These are phyloP conservation scores for Tetranychus urticae DNA, from an alignment of 1,140 invertebrate genomes.

Conservation along the genomic window DNA sequence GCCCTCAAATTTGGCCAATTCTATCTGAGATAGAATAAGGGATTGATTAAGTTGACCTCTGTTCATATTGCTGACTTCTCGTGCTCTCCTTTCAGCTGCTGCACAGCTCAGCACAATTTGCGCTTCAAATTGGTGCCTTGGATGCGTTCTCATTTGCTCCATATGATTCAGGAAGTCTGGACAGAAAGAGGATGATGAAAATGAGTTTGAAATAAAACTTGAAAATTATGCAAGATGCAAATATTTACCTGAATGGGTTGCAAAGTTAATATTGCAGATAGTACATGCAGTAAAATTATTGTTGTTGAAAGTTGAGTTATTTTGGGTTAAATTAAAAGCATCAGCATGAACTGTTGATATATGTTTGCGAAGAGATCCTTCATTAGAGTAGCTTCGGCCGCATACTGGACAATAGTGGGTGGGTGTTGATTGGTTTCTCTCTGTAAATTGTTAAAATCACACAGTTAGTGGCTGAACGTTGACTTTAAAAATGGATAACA, in stretches of 20 bases:
- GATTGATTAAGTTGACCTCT: background rate
- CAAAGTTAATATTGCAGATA: conserved; percentile 76
- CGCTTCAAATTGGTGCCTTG: conserved; percentile 80
- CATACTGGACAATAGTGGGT: conserved; percentile 82
- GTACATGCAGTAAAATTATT: conserved; percentile 34
- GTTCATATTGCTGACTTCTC: conserved; percentile 26
- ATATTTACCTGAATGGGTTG: conserved; percentile 58
- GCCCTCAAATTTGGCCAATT: too few relatives aligned
- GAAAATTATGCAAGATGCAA: background rate
- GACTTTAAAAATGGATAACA: background rate
- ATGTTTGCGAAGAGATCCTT: conserved; percentile 71
- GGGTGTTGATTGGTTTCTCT: conserved; percentile 41
- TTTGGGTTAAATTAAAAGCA: conserved; percentile 45
- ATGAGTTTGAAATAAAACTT: background rate
- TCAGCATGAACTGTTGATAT: conserved; percentile 66
- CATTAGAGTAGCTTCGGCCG: conserved; percentile 81
- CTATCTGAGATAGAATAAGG: too few relatives aligned
- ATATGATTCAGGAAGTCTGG: conserved; percentile 69
- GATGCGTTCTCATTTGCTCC: conserved; percentile 90
- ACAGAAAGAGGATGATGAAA: conserved; percentile 9
- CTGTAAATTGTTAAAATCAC: conserved; percentile 32
- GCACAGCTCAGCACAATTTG: conserved; percentile 72
- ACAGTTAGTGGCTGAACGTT: background rate
- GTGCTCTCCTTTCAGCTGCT: conserved; percentile 59
- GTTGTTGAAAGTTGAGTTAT: background rate